Percentiles rank a stretch among this genome's conserved stretches.
These are phyloP conservation scores for Lates japonicus DNA, from an alignment of 2,797 vertebrate species.

Conservation along the genomic window DNA sequence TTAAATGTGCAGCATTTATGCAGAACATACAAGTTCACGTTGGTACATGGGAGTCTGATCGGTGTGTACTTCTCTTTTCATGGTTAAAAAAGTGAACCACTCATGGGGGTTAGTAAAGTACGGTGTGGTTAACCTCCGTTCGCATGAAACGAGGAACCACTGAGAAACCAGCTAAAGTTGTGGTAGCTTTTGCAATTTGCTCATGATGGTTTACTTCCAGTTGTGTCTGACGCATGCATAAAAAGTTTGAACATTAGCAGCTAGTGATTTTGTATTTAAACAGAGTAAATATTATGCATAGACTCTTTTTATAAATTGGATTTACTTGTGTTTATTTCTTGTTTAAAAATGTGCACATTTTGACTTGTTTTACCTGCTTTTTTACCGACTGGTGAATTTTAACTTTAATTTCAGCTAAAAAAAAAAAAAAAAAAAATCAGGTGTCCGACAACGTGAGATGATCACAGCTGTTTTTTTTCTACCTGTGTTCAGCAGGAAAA, in stretches of 20 bases:
- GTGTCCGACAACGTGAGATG: background rate
- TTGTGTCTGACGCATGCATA: background rate
- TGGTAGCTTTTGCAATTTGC: background rate
- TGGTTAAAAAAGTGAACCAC: background rate
- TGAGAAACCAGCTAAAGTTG: conserved; percentile 1
- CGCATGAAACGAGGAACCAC: background rate
- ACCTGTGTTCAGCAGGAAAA: background rate
- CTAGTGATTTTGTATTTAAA: no score
- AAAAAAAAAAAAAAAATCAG: no score
- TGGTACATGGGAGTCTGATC: background rate
- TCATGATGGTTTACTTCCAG: background rate
- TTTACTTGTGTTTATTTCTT: background rate
- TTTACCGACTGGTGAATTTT: background rate
- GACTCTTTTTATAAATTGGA: background rate
- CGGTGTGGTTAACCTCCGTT: conserved; percentile 38
- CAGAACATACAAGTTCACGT: background rate
- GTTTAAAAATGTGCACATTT: background rate
- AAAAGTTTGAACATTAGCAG: no score
- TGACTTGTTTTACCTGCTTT: background rate
- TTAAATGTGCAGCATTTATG: background rate
- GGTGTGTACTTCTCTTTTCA: background rate
- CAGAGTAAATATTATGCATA: no score
- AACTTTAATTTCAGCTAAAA: background rate
- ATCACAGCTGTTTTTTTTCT: background rate
- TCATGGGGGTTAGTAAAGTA: background rate